Evolutionary conservation across 2,797 vertebrate species (phyloP), one percentile per base, ranked within the genome.

Genomic region (Silurus aristotelis): DNA sequence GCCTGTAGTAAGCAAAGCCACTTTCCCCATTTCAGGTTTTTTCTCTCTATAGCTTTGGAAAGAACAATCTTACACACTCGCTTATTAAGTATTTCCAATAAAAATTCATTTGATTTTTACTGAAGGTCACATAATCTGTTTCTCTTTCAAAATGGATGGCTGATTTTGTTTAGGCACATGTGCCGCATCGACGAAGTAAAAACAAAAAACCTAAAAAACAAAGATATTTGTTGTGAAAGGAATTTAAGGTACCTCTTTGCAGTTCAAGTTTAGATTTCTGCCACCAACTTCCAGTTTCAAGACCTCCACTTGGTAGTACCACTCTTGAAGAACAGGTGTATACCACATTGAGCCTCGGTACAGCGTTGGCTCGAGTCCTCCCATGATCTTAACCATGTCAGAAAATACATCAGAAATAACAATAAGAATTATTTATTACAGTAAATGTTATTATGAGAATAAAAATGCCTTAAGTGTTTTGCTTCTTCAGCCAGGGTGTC

Each of bases 271-370:
- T 0, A 99, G 94, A 88, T 95, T 98, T 88, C 97, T 95, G 60
- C 96, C 94, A 38, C 97, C 98, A 0, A 99, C 96, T 90, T 99
- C 98, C 91, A 99, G 91, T 82, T 97, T 99, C 88, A 99, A 93
- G 76, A 99, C 95, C 92, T 99, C 98, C 76, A 99, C 96, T 87
- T 99, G 98, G 89, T 99, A 99, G 90, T 99, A 99, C 98, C 98
- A 99, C 89, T 98, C 97, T 89, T 97, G 96, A 63, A 96, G 92
- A 83, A 99, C 93, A 0, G 97, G 96, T 6, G 98, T 99, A 89
- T 99, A 99, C 98, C 98, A 99, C 88, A 99, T 93, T 4, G 96
- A 91, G 66, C 97, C 98, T 0, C 0, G 93, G 90, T 97, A 97
- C 83, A 99, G 90, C 13, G 93, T 95, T 1, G 96, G 95, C 88